Conservation (phyloP, 1,140 invertebrate species). For the Diorhabda sublineata region DNA sequence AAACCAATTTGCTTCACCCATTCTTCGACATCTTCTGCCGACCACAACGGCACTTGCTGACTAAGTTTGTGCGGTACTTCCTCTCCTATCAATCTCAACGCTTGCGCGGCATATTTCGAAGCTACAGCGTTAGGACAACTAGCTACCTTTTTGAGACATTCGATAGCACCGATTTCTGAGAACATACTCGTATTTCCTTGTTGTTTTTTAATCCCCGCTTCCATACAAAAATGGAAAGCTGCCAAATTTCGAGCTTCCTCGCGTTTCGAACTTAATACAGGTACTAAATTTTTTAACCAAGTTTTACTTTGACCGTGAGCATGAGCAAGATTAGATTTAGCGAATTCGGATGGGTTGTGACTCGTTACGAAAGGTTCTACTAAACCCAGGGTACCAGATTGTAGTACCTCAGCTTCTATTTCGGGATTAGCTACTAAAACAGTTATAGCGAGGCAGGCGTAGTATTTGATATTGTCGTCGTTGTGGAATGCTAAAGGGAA, state of each 20-base stretch:
- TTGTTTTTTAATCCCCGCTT: constrained; percentile 95
- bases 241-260: constrained; percentile 95
- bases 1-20: constrained; percentile 99
- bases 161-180: constrained; percentile 90
- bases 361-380: constrained; percentile 94
- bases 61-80: constrained; percentile 95
- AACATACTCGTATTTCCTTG: constrained; percentile 95
- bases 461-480: constrained; percentile 97
- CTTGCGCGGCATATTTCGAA: constrained; percentile 95
- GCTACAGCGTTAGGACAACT: constrained; percentile 97
- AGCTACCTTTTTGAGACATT: constrained; percentile 92
- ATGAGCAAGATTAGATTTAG: constrained; percentile 85
- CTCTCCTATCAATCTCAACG: constrained; percentile 91
- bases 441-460: constrained; percentile 95
- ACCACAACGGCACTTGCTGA: constrained; percentile 98
- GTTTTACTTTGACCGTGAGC: constrained; percentile 95
- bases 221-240: constrained; percentile 99
- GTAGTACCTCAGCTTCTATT: constrained; percentile 92
- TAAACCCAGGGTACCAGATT: constrained; percentile 90
- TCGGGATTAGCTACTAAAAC: constrained; percentile 97
- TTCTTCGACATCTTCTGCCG: constrained; percentile 89
- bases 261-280: constrained; percentile 91
- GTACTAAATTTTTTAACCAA: constrained; percentile 90
- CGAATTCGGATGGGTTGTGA: constrained; percentile 93
- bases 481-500: constrained; percentile 95